Conservation (phyloP, 2,797 vertebrate genomes). For the Cirrhinus molitorella region DNA sequence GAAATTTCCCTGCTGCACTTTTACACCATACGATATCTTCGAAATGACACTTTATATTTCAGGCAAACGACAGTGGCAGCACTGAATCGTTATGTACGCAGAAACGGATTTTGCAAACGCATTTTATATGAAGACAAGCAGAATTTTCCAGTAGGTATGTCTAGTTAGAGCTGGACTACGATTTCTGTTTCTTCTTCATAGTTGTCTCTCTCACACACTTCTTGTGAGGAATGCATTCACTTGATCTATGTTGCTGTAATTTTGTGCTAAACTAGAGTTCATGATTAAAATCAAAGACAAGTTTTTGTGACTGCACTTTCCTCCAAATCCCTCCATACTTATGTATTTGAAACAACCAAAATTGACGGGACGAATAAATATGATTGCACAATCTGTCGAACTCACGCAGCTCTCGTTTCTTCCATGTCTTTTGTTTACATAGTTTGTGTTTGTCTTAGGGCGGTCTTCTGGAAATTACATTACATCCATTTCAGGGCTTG, state of each 20-base stretch:
- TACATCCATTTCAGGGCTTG: slow-evolving; percentile 28
- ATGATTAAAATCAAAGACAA: slow-evolving; percentile 67
- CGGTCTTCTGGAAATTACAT: neutral
- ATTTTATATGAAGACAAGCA: slow-evolving; percentile 17
- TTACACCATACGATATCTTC: neutral
- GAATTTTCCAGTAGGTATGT: neutral
- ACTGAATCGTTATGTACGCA: neutral
- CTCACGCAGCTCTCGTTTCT: slow-evolving; percentile 17
- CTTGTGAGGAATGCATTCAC: slow-evolving; percentile 83
- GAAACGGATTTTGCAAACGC: neutral
- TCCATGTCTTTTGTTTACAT: slow-evolving; percentile 40
- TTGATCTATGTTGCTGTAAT: slow-evolving; percentile 87
- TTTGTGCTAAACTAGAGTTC: slow-evolving; percentile 82
- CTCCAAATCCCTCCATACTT: slow-evolving; percentile 80
- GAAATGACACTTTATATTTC: slow-evolving; percentile 3
- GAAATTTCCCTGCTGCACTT: neutral
- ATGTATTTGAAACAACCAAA: slow-evolving; percentile 86
- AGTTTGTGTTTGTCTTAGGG: slow-evolving; percentile 1
- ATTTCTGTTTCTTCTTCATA: slow-evolving; percentile 63
- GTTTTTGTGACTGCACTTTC: slow-evolving; percentile 88
- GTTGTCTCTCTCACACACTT: slow-evolving; percentile 78
- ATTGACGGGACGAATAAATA: slow-evolving; percentile 89
- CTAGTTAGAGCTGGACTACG: neutral
- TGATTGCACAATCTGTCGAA: slow-evolving; percentile 80
- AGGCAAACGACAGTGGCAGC: neutral